phyloP scores from a whole-genome alignment of 2,797 vertebrate species.

The Helarctos malayanus region DNA sequence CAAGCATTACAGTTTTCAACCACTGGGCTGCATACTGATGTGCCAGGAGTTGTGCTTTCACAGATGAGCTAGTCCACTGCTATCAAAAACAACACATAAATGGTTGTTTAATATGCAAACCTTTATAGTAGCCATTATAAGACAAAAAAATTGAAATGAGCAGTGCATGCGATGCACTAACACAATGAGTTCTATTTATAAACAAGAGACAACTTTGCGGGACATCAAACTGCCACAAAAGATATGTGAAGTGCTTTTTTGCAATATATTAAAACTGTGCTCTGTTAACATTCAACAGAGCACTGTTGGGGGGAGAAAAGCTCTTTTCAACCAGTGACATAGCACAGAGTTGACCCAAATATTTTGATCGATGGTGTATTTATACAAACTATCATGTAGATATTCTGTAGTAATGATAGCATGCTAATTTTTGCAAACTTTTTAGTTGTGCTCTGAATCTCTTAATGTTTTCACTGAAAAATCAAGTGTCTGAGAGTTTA shows the following conservation, averaged over 20 bases:
- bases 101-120: not conserved
- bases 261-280: not conserved
- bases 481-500: not conserved
- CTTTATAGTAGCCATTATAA: not conserved
- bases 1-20: not conserved
- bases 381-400: not conserved
- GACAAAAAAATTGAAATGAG: not conserved
- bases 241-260: not conserved
- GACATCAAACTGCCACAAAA: not conserved
- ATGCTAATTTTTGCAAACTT: not conserved
- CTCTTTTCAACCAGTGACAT: not conserved
- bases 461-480: not conserved
- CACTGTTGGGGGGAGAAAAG: not conserved
- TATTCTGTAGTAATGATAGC: not conserved
- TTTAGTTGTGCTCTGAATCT: not conserved
- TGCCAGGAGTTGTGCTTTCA: not conserved
- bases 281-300: not conserved
- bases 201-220: not conserved
- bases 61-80: not conserved
- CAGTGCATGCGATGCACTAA: not conserved
- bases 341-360: not conserved
- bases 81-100: not conserved
- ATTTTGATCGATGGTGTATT: not conserved
- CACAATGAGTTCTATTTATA: not conserved
- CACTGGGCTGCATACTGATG: not conserved